Evolutionary conservation across 2,888 invertebrate genomes (phyloP).

Genomic region (Ceriagrion tenellum): DNA sequence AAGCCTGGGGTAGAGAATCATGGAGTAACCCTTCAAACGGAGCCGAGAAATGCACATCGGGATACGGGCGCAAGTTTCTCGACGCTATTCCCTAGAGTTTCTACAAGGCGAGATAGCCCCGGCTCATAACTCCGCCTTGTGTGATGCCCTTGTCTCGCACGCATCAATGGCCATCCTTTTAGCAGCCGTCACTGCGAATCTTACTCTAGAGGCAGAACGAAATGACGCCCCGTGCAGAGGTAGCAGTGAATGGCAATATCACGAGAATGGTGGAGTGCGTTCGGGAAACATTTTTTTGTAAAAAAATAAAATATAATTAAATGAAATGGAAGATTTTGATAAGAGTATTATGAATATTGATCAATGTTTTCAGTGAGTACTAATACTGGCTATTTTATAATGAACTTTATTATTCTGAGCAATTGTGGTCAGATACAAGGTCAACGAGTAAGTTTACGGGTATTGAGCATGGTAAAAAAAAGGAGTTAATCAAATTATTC

Average conservation of each 20-base stretch:
- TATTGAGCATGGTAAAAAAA: too few species aligned
- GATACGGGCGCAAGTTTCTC: background rate
- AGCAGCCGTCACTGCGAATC: background rate
- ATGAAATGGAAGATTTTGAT: too few species aligned
- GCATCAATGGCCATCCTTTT: background rate
- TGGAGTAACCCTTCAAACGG: background rate
- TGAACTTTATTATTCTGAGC: too few species aligned
- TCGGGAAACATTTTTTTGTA: background rate
- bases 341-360: too few species aligned
- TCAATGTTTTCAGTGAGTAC: too few species aligned
- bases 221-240: background rate
- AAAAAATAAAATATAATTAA: too few species aligned
- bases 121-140: background rate
- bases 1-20: background rate
- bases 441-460: too few species aligned
- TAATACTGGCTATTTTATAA: too few species aligned
- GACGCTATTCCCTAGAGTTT: background rate
- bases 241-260: background rate
- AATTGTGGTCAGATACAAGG: too few species aligned
- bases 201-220: background rate
- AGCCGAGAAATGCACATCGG: background rate
- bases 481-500: too few species aligned
- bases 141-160: background rate
- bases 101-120: background rate
- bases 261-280: background rate